phyloP scores from a whole-genome alignment of 2,888 invertebrate species.

The Eristalis tenax region DNA sequence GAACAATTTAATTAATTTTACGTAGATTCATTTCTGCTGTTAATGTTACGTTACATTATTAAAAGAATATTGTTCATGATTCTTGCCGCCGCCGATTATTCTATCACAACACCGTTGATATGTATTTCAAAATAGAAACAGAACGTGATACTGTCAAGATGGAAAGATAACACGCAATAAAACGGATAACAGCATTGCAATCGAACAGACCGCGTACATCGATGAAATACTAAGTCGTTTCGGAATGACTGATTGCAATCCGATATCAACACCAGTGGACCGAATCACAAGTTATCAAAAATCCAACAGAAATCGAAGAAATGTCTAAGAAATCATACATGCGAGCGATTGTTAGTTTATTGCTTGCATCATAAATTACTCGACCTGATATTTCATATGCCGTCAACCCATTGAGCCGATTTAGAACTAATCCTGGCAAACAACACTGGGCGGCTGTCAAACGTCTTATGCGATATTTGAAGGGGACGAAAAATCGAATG shows the following conservation, averaged over 20 bases:
- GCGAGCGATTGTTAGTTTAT: slow-evolving; percentile 47
- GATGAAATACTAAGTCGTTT: slow-evolving; percentile 66
- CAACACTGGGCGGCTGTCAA: slow-evolving; percentile 62
- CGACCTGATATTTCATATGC: too few species aligned
- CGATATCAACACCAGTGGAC: slow-evolving; percentile 53
- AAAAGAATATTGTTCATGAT: too few species aligned
- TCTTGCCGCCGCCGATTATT: too few species aligned
- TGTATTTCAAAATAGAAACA: too few species aligned
- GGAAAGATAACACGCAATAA: slow-evolving; percentile 38
- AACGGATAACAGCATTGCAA: slow-evolving; percentile 29
- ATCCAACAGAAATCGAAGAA: slow-evolving; percentile 46
- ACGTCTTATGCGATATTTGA: slow-evolving; percentile 59
- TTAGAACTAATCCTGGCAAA: slow-evolving; percentile 49
- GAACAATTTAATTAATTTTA: too few species aligned
- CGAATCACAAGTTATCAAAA: slow-evolving; percentile 52
- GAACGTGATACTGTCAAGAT: too few species aligned
- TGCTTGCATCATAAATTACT: slow-evolving; percentile 56
- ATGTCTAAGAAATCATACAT: slow-evolving; percentile 58
- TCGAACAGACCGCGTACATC: slow-evolving; percentile 49
- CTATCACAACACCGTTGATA: too few species aligned
- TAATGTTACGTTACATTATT: too few species aligned
- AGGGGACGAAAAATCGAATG: slow-evolving; percentile 28
- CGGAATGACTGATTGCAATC: slow-evolving; percentile 54
- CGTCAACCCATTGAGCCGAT: slow-evolving; percentile 42
- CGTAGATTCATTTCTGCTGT: too few species aligned